A percentile compares a stretch with the other conserved stretches of the same genome.
These are phyloP conservation scores for Sebastes aleutianus DNA, from an alignment of 2,797 vertebrate species.

Conservation along the genomic window DNA sequence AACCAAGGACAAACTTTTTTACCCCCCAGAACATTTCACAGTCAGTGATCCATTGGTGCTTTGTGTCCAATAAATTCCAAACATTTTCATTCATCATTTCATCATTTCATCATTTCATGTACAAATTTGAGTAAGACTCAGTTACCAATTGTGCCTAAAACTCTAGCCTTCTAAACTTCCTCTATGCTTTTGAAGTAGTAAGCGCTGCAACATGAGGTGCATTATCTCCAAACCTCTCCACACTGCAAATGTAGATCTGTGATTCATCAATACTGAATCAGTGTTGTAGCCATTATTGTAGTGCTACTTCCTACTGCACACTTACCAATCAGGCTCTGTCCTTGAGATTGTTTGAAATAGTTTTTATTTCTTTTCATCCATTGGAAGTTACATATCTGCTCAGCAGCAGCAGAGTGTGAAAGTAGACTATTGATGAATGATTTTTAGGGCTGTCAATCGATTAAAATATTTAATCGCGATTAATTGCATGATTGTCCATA, in stretches of 20 bases:
- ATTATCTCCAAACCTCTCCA: neutral
- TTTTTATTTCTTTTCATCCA: neutral
- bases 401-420: neutral
- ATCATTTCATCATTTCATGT: neutral
- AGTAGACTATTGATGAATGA: neutral
- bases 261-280: constrained; percentile 8
- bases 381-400: neutral
- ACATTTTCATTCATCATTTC: neutral
- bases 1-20: neutral
- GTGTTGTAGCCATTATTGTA: neutral
- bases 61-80: neutral
- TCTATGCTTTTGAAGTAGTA: neutral
- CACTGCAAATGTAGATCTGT: neutral
- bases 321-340: neutral
- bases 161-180: neutral
- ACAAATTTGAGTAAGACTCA: neutral
- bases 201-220: neutral
- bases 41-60: neutral
- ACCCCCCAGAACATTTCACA: neutral
- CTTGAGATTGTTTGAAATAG: neutral
- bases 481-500: no score
- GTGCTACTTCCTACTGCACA: neutral
- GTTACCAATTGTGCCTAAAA: neutral
- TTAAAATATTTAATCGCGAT: no score
- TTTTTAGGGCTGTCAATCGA: no score